Conservation (phyloP, 2,113 vertebrate genomes). For the Clarias magur region DNA sequence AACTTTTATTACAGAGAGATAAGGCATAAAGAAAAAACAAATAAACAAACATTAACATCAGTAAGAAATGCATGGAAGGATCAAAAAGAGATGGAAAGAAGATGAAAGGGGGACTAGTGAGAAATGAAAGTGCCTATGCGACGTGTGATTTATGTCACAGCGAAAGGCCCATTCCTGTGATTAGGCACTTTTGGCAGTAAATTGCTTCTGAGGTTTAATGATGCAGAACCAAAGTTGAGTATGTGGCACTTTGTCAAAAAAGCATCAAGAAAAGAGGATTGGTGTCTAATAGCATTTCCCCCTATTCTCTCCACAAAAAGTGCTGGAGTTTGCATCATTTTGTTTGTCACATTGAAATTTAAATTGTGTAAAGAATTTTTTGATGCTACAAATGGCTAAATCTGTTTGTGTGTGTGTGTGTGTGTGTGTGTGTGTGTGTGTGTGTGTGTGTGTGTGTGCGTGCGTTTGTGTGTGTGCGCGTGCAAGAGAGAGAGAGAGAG, state of each 20-base stretch:
- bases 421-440: background rate
- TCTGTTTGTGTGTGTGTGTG: slow-evolving; percentile 11
- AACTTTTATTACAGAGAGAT: background rate
- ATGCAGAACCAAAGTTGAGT: slow-evolving; percentile 57
- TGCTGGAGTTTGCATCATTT: slow-evolving; percentile 44
- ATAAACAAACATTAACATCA: background rate
- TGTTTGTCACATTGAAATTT: slow-evolving; percentile 46
- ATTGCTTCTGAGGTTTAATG: slow-evolving; percentile 60
- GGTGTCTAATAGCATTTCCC: slow-evolving; percentile 23
- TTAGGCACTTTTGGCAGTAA: slow-evolving; percentile 57
- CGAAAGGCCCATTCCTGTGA: slow-evolving; percentile 51
- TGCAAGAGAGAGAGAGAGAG: background rate
- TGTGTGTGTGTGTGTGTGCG: too few relatives aligned
- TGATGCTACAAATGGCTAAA: slow-evolving; percentile 28
- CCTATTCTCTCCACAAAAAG: background rate
- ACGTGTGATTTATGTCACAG: slow-evolving; percentile 54
- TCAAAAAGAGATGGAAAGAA: slow-evolving; percentile 5
- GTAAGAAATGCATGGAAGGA: background rate
- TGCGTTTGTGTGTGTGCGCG: slow-evolving; percentile 7
- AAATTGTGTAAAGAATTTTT: slow-evolving; percentile 44
- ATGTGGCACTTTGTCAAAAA: slow-evolving; percentile 51
- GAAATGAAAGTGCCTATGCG: slow-evolving; percentile 50
- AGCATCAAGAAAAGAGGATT: slow-evolving; percentile 11
- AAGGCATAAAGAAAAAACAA: background rate
- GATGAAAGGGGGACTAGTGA: slow-evolving; percentile 27